A percentile compares a stretch with the other conserved stretches of the same genome.
Evolutionary conservation across 2,113 vertebrate species (phyloP).

Genomic region (Lamprologus callipterus): DNA sequence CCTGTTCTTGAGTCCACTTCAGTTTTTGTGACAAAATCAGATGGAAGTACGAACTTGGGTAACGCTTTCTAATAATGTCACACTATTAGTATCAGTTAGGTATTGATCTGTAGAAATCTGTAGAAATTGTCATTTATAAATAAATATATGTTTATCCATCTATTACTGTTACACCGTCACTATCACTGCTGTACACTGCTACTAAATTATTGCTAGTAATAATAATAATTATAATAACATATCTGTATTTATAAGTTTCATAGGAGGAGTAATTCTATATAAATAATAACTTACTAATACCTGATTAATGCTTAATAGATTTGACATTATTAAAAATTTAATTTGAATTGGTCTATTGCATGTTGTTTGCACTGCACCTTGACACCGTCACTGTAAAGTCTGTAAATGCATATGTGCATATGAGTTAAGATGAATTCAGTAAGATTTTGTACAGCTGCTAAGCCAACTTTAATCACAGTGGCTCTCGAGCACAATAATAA

Average conservation of each 20-base stretch:
- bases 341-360: neutral
- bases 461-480: neutral
- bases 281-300: neutral
- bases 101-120: neutral
- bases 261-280: neutral
- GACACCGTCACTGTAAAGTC: accelerated
- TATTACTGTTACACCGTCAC: neutral
- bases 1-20: neutral
- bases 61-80: neutral
- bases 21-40: neutral
- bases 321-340: accelerated
- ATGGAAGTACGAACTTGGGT: neutral
- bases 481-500: accelerated
- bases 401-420: neutral
- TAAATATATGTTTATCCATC: neutral
- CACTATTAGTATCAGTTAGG: accelerated
- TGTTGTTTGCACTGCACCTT: accelerated
- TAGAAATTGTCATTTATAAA: neutral
- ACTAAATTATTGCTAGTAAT: neutral
- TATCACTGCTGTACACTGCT: neutral
- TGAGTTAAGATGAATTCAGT: neutral
- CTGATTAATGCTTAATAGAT: neutral
- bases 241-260: neutral
- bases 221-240: neutral
- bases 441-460: neutral